These are phyloP conservation scores for Gambelia wislizenii DNA, from an alignment of 2,797 vertebrate genomes.

Conservation along the genomic window DNA sequence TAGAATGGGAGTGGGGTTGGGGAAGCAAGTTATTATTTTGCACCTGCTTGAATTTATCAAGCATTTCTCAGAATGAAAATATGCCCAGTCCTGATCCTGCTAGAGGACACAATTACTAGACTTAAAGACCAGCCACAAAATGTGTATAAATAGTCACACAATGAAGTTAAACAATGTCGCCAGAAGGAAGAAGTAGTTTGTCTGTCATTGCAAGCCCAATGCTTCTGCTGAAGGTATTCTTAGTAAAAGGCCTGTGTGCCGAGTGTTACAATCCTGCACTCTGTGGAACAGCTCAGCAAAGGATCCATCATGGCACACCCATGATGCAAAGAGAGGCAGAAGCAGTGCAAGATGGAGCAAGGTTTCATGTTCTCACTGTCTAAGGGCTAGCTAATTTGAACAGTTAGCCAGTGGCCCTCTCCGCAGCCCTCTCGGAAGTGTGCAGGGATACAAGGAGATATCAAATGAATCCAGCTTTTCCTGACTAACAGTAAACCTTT, in stretches of 20 bases:
- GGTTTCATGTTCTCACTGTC: not conserved
- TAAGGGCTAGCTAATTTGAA: not conserved
- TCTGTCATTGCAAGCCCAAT: not conserved
- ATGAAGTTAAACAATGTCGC: not conserved
- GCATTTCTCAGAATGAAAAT: too few relatives aligned
- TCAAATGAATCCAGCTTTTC: not conserved
- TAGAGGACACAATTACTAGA: not conserved
- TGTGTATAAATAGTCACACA: not conserved
- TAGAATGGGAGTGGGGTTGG: not conserved
- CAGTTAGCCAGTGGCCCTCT: not conserved
- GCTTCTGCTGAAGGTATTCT: not conserved
- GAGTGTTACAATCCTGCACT: not conserved
- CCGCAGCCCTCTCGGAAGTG: not conserved
- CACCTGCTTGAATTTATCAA: not conserved
- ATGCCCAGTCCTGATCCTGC: not conserved
- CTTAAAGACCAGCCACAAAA: not conserved
- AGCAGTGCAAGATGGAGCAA: not conserved
- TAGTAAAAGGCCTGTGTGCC: slow-evolving; percentile 28
- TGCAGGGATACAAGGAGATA: not conserved
- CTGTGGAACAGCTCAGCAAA: slow-evolving; percentile 7
- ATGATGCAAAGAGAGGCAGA: not conserved
- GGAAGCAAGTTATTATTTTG: not conserved
- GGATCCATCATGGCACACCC: not conserved
- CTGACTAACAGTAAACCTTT: not conserved
- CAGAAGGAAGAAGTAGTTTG: slow-evolving; percentile 18